Evolutionary conservation across 2,113 vertebrate species (phyloP).

Genomic region (Cyanoramphus novaezelandiae): DNA sequence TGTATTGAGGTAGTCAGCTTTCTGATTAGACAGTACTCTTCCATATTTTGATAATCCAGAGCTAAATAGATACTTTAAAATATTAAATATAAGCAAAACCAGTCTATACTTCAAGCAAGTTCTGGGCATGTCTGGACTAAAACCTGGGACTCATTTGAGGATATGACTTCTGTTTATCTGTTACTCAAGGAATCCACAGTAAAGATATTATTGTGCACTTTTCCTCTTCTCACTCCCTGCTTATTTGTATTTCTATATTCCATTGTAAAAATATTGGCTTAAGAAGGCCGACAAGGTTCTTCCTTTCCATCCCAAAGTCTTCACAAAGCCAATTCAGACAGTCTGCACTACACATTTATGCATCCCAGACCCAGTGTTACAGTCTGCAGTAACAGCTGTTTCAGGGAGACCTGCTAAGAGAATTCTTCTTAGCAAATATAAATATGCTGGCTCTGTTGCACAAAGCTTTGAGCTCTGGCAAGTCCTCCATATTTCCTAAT

Average conservation of each 20-base stretch:
- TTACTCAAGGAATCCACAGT: neutral
- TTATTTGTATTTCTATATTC: neutral
- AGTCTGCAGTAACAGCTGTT: neutral
- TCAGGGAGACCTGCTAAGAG: neutral
- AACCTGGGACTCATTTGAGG: neutral
- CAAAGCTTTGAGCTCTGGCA: neutral
- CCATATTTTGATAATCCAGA: neutral
- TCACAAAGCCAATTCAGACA: neutral
- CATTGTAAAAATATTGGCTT: neutral
- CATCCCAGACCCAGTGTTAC: neutral
- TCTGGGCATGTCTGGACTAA: neutral
- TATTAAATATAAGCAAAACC: neutral
- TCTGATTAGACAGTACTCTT: neutral
- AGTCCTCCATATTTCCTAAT: neutral
- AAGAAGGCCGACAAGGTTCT: neutral
- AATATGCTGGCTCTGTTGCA: neutral
- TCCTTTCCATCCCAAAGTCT: neutral
- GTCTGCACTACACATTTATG: neutral
- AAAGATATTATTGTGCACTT: neutral
- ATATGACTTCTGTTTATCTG: rapidly evolving
- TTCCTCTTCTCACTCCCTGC: neutral
- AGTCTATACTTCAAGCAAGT: neutral
- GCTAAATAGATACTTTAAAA: neutral
- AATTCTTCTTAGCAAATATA: neutral
- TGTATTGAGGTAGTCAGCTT: neutral